These are phyloP conservation scores for Caenorhabditis imperialis DNA, from an alignment of 2,888 invertebrate species.

Conservation along the genomic window DNA sequence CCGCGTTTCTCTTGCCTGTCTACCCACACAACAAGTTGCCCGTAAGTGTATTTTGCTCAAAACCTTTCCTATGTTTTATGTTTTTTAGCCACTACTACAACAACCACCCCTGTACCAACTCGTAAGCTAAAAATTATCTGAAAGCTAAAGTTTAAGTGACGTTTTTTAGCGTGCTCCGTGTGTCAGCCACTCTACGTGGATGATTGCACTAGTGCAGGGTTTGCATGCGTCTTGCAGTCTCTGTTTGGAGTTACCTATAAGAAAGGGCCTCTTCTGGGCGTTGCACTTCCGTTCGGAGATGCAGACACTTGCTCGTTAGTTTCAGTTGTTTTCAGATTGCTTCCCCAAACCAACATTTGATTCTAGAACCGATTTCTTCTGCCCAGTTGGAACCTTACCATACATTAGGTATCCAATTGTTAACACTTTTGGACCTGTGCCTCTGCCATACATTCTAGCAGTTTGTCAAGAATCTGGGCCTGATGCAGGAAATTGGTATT, in stretches of 20 bases:
- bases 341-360: background rate
- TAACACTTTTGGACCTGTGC: slow-evolving; percentile 9
- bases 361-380: slow-evolving; percentile 17
- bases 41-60: too few relatives aligned
- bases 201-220: background rate
- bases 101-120: slow-evolving; percentile 16
- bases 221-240: slow-evolving; percentile 7
- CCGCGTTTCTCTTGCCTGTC: too few relatives aligned
- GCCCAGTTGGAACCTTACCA: slow-evolving; percentile 22
- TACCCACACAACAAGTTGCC: too few relatives aligned
- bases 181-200: slow-evolving; percentile 28
- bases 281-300: slow-evolving; percentile 2
- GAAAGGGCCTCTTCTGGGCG: slow-evolving; percentile 1
- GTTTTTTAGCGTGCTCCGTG: slow-evolving; percentile 11
- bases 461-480: slow-evolving; percentile 14
- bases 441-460: slow-evolving; percentile 7
- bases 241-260: slow-evolving; percentile 12
- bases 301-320: slow-evolving; percentile 29
- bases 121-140: slow-evolving; percentile 1
- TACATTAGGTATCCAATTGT: background rate
- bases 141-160: too few relatives aligned
- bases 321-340: background rate
- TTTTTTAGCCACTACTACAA: background rate
- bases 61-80: too few relatives aligned
- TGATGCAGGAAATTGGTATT: slow-evolving; percentile 31